A percentile compares a stretch with the other conserved stretches of the same genome.
Evolutionary conservation across 1,140 invertebrate species (phyloP).

Genomic region (Neodiprion virginianus): DNA sequence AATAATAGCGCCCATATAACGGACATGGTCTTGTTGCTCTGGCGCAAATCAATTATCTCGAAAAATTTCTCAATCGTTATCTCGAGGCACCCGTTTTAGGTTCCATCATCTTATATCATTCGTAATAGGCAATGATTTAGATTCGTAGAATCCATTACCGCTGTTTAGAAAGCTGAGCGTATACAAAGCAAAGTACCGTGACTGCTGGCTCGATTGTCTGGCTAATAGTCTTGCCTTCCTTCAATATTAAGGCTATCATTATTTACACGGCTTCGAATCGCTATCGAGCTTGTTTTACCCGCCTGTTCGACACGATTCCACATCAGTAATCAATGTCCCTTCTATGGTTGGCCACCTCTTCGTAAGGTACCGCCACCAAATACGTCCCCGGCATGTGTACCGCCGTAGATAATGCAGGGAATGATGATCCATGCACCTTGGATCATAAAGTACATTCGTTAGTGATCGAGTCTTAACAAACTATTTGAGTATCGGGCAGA

Average conservation of each 20-base stretch:
- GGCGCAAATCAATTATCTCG: neutral
- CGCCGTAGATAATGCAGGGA: neutral
- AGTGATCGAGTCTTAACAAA: too few species aligned
- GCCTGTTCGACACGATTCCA: too few species aligned
- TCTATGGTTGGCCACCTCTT: neutral
- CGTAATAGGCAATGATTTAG: constrained; percentile 27
- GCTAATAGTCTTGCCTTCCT: neutral
- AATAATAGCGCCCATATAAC: neutral
- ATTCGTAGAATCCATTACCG: constrained; percentile 30
- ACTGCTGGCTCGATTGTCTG: constrained; percentile 15
- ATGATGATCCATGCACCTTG: neutral
- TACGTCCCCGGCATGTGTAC: neutral
- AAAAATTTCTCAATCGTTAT: neutral
- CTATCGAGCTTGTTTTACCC: too few species aligned
- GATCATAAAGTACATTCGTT: neutral
- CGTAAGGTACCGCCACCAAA: neutral
- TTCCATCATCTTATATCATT: constrained; percentile 20
- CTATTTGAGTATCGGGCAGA: too few species aligned
- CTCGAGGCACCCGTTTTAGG: neutral
- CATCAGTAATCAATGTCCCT: neutral
- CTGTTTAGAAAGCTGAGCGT: constrained; percentile 26
- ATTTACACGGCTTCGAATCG: neutral
- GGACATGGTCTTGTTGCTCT: neutral
- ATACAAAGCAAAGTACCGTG: constrained; percentile 5
- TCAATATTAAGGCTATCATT: neutral